Evolutionary conservation across 2,888 invertebrate species (phyloP), one percentile per base, ranked within the genome.

Genomic region (Acleris emargana): DNA sequence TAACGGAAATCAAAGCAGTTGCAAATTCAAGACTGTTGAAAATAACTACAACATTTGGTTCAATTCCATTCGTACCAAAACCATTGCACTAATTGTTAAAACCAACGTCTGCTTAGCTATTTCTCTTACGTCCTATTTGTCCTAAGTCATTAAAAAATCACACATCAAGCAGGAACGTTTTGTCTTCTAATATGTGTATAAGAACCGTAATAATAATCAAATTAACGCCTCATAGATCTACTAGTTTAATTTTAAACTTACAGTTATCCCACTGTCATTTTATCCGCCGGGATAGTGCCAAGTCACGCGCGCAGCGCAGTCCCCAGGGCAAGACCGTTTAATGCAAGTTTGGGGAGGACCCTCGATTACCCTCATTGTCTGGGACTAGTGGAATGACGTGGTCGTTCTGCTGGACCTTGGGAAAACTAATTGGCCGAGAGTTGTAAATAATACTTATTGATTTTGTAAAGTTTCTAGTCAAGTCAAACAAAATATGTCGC

Each of bases 301-400:
- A 66, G 66, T 66, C 66, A 66, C 66, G 66, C 60, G 66, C 51
- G 60, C 60, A 60, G 64, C 50, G 60, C 60, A 61, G 66, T 61
- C 66, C 55, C 66, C 16, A 17, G 66, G 66, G 66, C 54, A 62
- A 38, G 18, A 51, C 38, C 43, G 54, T 66, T 57, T 61, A 61
- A 61, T 63, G 62, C 62, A 63, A 66, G 55, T 60, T 58, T 53
- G 64, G 55, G 32, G 38, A 38, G 53, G 42, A 25, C 54, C 59
- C 61, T 47, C 66, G 66, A 66, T 66, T 57, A 61, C 57, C 60
- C 51, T 32, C 51, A 60, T 66, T 66, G 66, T 66, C 66, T 61
- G 66, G 43, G 49, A 13, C 17, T 7, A 11, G 28, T 5, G 51
- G 25, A 53, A 64, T 59, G 64, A 64, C 64, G 58, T n/a, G 47